Evolutionary conservation across 2,797 vertebrate genomes (phyloP).

Genomic region (Cheirogaleus major): DNA sequence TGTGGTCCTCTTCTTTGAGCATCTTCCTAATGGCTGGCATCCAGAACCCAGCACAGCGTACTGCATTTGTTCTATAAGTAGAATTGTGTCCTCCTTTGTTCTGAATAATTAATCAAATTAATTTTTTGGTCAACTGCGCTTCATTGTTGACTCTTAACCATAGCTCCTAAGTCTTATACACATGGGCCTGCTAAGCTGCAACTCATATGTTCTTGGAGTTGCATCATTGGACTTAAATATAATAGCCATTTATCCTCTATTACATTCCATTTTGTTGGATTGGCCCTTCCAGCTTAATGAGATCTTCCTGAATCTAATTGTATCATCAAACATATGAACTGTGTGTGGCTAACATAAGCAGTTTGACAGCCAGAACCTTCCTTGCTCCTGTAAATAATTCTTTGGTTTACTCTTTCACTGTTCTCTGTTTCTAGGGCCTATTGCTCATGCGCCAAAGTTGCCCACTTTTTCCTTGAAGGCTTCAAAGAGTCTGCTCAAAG

Average conservation of each 20-base stretch:
- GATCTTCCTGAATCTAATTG: background rate
- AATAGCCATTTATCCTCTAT: background rate
- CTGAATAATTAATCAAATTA: background rate
- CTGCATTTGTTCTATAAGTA: background rate
- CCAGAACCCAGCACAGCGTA: background rate
- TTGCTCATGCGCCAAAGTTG: background rate
- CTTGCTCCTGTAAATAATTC: background rate
- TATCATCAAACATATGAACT: background rate
- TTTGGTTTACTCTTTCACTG: background rate
- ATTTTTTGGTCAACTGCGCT: background rate
- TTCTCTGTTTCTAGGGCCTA: background rate
- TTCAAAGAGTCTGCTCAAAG: background rate
- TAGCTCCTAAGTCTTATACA: background rate
- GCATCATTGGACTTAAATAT: background rate
- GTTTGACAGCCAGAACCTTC: background rate
- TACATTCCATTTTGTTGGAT: slow-evolving; percentile 8
- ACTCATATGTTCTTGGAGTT: background rate
- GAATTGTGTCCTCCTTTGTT: background rate
- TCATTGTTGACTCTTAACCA: background rate
- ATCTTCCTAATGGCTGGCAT: background rate
- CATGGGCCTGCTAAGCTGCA: background rate
- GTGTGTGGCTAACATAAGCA: background rate
- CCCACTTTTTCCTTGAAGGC: background rate
- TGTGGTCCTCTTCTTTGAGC: background rate
- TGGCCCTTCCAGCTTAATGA: background rate